Evolutionary conservation across 2,113 vertebrate genomes (phyloP).

Genomic region (pig (Sus scrofa)): DNA sequence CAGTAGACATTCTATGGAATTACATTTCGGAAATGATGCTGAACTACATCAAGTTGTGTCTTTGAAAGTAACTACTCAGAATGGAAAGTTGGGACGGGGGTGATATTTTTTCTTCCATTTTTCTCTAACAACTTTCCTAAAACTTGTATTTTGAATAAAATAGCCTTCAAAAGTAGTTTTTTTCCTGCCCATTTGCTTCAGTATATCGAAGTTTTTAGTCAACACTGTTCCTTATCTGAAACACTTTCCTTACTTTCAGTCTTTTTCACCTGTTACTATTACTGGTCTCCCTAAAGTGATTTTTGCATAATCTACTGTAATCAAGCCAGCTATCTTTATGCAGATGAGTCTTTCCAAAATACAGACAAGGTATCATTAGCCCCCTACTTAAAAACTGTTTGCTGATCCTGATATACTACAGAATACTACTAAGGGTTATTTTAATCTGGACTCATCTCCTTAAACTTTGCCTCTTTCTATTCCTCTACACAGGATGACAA

Average conservation of each 20-base stretch:
- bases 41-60: not conserved
- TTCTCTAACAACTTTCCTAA: not conserved
- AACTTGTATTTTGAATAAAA: slow-evolving; percentile 25
- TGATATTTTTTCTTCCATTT: not conserved
- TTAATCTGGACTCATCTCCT: not conserved
- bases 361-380: not conserved
- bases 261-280: not conserved
- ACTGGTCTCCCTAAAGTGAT: not conserved
- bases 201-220: not conserved
- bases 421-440: not conserved
- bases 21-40: not conserved
- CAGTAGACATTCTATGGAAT: not conserved
- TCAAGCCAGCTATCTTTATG: not conserved
- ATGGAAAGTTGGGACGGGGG: not conserved
- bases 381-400: not conserved
- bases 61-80: not conserved
- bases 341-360: slow-evolving; percentile 5
- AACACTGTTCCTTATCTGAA: not conserved
- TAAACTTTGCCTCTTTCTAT: not conserved
- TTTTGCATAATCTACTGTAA: not conserved
- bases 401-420: not conserved
- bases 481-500: not conserved
- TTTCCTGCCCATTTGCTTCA: not conserved
- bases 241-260: not conserved
- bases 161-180: not conserved